Base-by-base conservation (phyloP, 2,113 vertebrate species). In the Podocnemis expansa region DNA sequence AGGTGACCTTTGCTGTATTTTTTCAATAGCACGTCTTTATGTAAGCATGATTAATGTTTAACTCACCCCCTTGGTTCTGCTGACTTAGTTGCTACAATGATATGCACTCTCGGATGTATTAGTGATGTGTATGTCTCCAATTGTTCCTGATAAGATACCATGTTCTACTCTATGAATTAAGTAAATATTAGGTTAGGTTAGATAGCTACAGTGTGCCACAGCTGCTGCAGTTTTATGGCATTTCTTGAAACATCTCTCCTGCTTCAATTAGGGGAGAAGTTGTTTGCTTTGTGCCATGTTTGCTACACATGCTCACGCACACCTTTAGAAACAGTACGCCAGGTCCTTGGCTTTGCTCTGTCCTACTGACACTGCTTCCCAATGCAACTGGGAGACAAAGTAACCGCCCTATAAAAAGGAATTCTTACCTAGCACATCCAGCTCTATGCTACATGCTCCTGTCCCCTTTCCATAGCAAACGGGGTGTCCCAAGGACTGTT, bases 21-120 rank as follows among this genome's bases (percentile, higher is more conserved):
- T 5, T 91, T 96, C 80, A 80, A 67, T 82, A 94, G 93, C 34
- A 24, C 86, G 19, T 73, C 0, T 0, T 70, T 3, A 0, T 1
- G 38, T 49, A 31, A 10, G 2, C 41, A 34, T 91, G 31, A 0
- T 94, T 93, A 95, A 93, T 93, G 49, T 90, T 97, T 96, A 96
- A 96, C 93, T 55, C 73, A 22, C 4, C 17, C 3, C 63, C 10
- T 0, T 25, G 8, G 2, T 45, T 17, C 8, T 3, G 1, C 58
- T 52, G 82, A 29, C 90, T 78, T 49, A 85, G 43, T 6, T 25
- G 45, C 24, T 34, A 34, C 11, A 5, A 10, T 79, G 47, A 49
- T 11, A 67, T 17, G 5, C 31, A 21, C 10, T 21, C 29, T 78
- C 86, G 4, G 4, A 55, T 0, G n/a, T 2, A 3, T 0, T 0